phyloP scores from a whole-genome alignment of 1,140 invertebrate genomes.

The Goniozus legneri region DNA sequence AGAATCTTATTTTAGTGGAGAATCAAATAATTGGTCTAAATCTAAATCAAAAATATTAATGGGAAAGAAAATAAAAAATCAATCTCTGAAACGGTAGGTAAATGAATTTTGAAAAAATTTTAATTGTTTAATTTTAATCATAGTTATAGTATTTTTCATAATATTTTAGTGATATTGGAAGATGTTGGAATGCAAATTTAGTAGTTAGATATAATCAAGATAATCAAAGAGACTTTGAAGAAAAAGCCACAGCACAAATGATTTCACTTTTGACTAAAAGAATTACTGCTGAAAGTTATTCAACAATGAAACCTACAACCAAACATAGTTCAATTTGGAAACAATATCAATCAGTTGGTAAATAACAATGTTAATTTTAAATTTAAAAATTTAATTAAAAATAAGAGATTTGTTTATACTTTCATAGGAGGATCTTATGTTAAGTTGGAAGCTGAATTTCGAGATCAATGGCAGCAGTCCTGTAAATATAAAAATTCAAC shows the following conservation, averaged over 20 bases:
- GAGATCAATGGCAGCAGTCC: slow-evolving; percentile 52
- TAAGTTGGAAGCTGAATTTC: slow-evolving; percentile 69
- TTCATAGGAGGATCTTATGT: slow-evolving; percentile 66
- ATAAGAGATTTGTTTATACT: slow-evolving; percentile 11
- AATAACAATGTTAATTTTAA: slow-evolving; percentile 7
- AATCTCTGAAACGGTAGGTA: slow-evolving; percentile 22
- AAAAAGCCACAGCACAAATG: slow-evolving; percentile 69
- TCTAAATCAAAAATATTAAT: slow-evolving; percentile 22
- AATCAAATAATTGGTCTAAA: slow-evolving; percentile 29
- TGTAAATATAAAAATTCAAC: slow-evolving; percentile 37
- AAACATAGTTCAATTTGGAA: slow-evolving; percentile 31
- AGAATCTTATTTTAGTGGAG: slow-evolving; percentile 43
- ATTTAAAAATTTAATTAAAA: slow-evolving; percentile 12
- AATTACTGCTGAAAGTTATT: slow-evolving; percentile 36
- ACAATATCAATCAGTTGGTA: slow-evolving; percentile 41
- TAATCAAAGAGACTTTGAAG: slow-evolving; percentile 77
- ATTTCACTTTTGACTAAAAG: slow-evolving; percentile 58
- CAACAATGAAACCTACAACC: slow-evolving; percentile 24
- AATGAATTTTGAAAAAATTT: not conserved
- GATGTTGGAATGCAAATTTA: slow-evolving; percentile 69
- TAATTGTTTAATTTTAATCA: not conserved
- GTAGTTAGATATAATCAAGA: slow-evolving; percentile 80
- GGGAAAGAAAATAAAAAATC: slow-evolving; percentile 22
- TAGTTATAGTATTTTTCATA: slow-evolving; percentile 3
- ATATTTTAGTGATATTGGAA: slow-evolving; percentile 35